phyloP scores from a whole-genome alignment of 2,113 vertebrate genomes.

The Rhinichthys klamathensis region DNA sequence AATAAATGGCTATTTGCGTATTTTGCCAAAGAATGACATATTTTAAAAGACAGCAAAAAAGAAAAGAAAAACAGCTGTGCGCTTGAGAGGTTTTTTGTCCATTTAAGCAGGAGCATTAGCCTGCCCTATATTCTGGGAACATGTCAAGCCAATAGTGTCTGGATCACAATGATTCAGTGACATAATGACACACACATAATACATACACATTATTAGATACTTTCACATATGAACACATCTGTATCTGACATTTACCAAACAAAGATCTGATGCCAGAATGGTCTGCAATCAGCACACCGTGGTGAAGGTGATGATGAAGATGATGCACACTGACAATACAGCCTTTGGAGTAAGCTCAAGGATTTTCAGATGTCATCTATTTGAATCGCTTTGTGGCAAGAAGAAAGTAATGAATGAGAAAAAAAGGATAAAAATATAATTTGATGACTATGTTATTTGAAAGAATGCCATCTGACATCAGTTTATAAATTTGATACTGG shows the following conservation, averaged over 20 bases:
- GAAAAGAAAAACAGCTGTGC: neutral
- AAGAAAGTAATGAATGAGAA: conserved; percentile 35
- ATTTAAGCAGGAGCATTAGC: conserved; percentile 20
- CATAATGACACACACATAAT: conserved; percentile 16
- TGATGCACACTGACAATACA: conserved; percentile 18
- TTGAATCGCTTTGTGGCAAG: neutral
- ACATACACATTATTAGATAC: neutral
- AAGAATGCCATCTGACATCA: conserved; percentile 15
- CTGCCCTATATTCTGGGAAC: conserved; percentile 20
- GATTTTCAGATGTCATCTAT: conserved; percentile 25
- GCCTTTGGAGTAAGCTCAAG: conserved; percentile 20
- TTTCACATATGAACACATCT: neutral
- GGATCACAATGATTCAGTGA: conserved; percentile 21
- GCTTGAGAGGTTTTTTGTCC: conserved; percentile 6
- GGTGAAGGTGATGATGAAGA: neutral
- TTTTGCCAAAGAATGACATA: neutral
- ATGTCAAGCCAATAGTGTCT: conserved; percentile 3
- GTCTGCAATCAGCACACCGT: neutral
- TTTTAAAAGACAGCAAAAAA: neutral
- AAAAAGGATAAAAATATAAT: neutral
- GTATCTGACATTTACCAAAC: neutral
- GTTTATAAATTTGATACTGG: conserved; percentile 8
- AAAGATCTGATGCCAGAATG: neutral
- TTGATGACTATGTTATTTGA: conserved; percentile 8
- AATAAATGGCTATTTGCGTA: neutral